phyloP scores from a whole-genome alignment of 1,140 invertebrate genomes.

The Telenomus remus region DNA sequence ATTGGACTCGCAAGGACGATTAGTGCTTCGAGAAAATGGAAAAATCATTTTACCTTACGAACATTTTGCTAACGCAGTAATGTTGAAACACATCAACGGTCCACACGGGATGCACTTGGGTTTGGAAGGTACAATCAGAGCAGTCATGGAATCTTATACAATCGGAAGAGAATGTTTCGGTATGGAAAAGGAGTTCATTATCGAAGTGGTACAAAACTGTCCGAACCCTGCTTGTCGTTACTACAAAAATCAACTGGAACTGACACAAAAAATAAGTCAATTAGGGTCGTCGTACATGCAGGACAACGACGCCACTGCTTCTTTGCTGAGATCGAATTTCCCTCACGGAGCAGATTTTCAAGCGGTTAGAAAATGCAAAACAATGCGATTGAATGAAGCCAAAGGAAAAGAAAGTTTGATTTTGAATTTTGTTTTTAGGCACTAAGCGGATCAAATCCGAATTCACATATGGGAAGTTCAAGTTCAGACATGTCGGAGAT shows the following conservation, averaged over 20 bases:
- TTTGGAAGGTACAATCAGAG: slow-evolving; percentile 86
- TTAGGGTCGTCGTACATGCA: slow-evolving; percentile 71
- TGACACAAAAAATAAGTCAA: slow-evolving; percentile 77
- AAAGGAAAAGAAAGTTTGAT: no score
- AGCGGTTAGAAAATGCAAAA: slow-evolving; percentile 48
- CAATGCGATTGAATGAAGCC: slow-evolving; percentile 2
- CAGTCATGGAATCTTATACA: slow-evolving; percentile 89
- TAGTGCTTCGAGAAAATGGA: slow-evolving; percentile 88
- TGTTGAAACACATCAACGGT: slow-evolving; percentile 91
- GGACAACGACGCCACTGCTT: slow-evolving; percentile 69
- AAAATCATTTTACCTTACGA: slow-evolving; percentile 91
- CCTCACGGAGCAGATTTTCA: slow-evolving; percentile 70
- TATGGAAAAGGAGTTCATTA: slow-evolving; percentile 92
- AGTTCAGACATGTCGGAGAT: slow-evolving; percentile 68
- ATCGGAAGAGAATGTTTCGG: slow-evolving; percentile 90
- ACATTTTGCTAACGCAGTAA: slow-evolving; percentile 91
- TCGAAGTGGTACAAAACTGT: slow-evolving; percentile 90
- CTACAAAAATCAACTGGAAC: slow-evolving; percentile 88
- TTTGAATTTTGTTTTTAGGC: slow-evolving; percentile 45
- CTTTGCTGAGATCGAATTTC: slow-evolving; percentile 67
- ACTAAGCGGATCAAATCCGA: slow-evolving; percentile 63
- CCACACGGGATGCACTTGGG: slow-evolving; percentile 88
- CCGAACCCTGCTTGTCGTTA: slow-evolving; percentile 89
- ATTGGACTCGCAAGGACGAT: slow-evolving; percentile 86
- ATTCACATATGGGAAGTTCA: slow-evolving; percentile 65